phyloP scores from a whole-genome alignment of 2,113 vertebrate genomes.

The Pungitius pungitius region DNA sequence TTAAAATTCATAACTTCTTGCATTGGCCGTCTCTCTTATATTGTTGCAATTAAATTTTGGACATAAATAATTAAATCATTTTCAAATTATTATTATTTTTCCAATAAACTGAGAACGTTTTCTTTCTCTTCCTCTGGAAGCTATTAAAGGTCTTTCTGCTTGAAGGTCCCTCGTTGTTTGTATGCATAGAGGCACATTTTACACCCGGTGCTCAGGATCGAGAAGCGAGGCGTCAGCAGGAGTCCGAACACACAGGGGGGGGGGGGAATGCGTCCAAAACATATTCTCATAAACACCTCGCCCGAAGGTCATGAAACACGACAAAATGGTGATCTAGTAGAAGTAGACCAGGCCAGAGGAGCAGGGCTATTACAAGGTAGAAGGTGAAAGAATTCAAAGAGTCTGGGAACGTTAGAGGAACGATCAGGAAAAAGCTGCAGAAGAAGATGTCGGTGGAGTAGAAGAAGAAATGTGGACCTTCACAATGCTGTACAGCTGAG shows the following conservation, averaged over 20 bases:
- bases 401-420: background rate
- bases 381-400: background rate
- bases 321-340: background rate
- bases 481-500: background rate
- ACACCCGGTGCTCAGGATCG: slow-evolving; percentile 15
- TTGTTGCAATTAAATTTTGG: background rate
- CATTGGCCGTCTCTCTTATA: background rate
- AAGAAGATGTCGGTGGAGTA: slow-evolving; percentile 7
- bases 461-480: background rate
- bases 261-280: background rate
- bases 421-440: background rate
- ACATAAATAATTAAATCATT: slow-evolving; percentile 1
- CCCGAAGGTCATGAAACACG: background rate
- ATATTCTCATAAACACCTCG: too few species aligned
- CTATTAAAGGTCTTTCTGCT: slow-evolving; percentile 26
- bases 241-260: slow-evolving; percentile 24
- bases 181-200: slow-evolving; percentile 15
- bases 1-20: background rate
- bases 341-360: background rate
- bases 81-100: background rate
- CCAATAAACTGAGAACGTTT: background rate
- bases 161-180: slow-evolving; percentile 27
- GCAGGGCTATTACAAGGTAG: background rate
- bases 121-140: slow-evolving; percentile 26
- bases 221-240: slow-evolving; percentile 62